phyloP scores from a whole-genome alignment of 2,888 invertebrate genomes.

The Yponomeuta plumbellus region DNA sequence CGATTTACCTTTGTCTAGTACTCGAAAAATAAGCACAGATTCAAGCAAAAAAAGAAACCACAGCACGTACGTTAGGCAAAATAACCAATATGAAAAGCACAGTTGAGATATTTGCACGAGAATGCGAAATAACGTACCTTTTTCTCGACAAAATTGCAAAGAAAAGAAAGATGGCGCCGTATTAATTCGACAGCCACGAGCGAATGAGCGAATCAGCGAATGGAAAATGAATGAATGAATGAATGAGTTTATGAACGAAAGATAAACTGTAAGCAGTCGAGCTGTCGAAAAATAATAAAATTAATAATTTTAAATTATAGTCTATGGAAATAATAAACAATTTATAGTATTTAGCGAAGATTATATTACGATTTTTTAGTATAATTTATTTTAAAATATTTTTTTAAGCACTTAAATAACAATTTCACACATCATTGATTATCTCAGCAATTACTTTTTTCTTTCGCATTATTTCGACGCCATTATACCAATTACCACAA shows the following conservation, averaged over 20 bases:
- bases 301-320: too few relatives aligned
- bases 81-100: constrained; percentile 19
- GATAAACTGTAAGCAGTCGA: background rate
- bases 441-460: too few relatives aligned
- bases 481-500: too few relatives aligned
- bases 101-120: constrained; percentile 30
- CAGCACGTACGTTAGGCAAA: background rate
- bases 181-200: constrained; percentile 23
- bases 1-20: constrained; percentile 30
- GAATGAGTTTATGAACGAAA: constrained; percentile 24
- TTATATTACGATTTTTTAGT: too few relatives aligned
- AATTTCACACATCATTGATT: too few relatives aligned
- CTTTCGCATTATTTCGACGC: too few relatives aligned
- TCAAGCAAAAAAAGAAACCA: background rate
- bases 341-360: too few relatives aligned
- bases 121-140: constrained; percentile 58
- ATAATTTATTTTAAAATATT: too few relatives aligned
- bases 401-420: too few relatives aligned
- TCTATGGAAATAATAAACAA: too few relatives aligned
- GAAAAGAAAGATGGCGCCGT: constrained; percentile 69
- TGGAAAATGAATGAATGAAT: constrained; percentile 34
- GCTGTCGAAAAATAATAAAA: too few relatives aligned
- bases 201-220: too few relatives aligned
- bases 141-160: constrained; percentile 57
- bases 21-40: constrained; percentile 12